phyloP scores from a whole-genome alignment of 2,888 invertebrate genomes.

The Drosophila flavopinicola region DNA sequence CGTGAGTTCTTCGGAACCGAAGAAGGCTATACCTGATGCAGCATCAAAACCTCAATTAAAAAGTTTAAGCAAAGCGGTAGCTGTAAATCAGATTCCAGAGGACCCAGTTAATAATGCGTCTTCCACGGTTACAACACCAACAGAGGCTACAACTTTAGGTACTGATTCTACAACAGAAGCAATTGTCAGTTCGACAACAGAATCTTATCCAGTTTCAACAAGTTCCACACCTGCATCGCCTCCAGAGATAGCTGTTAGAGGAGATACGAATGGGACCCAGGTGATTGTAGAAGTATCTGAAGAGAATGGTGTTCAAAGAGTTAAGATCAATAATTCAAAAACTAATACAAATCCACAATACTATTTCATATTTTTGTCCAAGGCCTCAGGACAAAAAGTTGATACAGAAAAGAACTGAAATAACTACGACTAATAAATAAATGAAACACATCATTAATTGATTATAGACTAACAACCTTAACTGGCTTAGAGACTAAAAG shows the following conservation, averaged over 20 bases:
- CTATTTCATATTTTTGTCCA: constrained; percentile 13
- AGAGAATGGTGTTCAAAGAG: constrained; percentile 7
- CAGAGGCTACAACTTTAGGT: neutral
- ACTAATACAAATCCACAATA: constrained; percentile 1
- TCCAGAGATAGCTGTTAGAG: neutral
- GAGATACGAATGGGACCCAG: neutral
- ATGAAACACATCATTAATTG: neutral
- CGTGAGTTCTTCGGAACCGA: neutral
- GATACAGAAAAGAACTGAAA: constrained; percentile 6
- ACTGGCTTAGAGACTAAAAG: neutral
- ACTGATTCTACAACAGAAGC: neutral
- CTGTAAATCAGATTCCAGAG: neutral
- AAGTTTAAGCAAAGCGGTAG: neutral
- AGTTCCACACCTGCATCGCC: no score
- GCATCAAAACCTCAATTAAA: neutral
- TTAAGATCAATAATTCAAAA: constrained; percentile 14
- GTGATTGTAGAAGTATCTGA: constrained; percentile 9
- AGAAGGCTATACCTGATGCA: neutral
- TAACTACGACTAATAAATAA: neutral
- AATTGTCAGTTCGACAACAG: neutral
- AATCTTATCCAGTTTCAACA: no score
- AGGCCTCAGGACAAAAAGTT: neutral
- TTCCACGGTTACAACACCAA: neutral
- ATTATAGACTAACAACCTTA: neutral
- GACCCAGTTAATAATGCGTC: neutral